Evolutionary conservation across 2,113 vertebrate species (phyloP), one percentile per base, ranked within the genome.

Genomic region (Otus sunia): DNA sequence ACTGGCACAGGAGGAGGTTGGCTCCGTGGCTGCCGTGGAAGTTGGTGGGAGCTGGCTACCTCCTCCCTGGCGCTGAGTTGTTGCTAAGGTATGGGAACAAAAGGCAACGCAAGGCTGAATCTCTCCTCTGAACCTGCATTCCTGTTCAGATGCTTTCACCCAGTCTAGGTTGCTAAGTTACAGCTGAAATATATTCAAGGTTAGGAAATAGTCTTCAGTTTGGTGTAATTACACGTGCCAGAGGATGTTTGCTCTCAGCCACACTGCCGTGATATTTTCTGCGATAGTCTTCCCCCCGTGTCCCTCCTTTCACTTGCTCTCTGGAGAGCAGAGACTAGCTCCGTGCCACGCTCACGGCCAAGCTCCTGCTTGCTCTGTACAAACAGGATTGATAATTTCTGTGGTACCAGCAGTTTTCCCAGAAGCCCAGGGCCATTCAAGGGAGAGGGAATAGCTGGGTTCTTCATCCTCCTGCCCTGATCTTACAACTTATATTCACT

Each of bases 301-400:
- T 78, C 82, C 43, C 64, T 64, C 9, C 52, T 11, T n/a, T 64
- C 63, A 3, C 15, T 13, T 26, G 25, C 53, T 47, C 1, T 29
- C 63, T 6, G 11, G 53, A 29, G 49, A 84, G 41, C 52, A 25
- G 12, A 15, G 53, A 16, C 36, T 10, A 2, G 36, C 32, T 60
- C 23, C 20, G 1, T 15, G 39, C 60, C 15, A 16, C 11, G 0
- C 14, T 47, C 10, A 0, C 1, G 8, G 47, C 60, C 41, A 15
- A 8, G 55, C 58, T 85, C 55, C 82, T 45, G 34, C 39, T 34
- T 8, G 15, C 15, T 82, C 82, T 34, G 10, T 25, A 2, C 56
- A 29, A 45, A 6, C 29, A 6, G 34, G 23, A 7, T 8, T 26
- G 68, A 25, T 39, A 5, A 12, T 68, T 53, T 11, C 14, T 9